phyloP scores from a whole-genome alignment of 2,888 invertebrate species.

The Nephrotoma appendiculata region DNA sequence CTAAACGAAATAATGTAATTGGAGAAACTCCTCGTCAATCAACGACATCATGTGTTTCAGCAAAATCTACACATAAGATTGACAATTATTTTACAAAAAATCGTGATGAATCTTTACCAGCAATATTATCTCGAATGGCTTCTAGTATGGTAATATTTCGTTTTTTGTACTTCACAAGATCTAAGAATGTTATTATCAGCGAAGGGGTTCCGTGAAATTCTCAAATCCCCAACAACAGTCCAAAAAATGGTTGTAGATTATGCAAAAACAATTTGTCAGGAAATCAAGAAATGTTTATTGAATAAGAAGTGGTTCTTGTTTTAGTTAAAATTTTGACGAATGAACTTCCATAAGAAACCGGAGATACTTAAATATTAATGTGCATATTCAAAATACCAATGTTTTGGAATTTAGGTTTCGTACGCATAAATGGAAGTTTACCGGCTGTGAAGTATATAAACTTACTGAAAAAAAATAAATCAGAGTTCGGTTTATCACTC shows the following conservation, averaged over 20 bases:
- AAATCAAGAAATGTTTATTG: neutral
- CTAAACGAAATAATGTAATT: neutral
- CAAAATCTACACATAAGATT: too few species aligned
- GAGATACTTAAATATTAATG: neutral
- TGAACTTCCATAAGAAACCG: neutral
- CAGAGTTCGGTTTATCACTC: too few species aligned
- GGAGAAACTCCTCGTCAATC: neutral
- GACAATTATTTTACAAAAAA: too few species aligned
- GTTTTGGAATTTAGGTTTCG: too few species aligned
- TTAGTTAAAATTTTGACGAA: too few species aligned
- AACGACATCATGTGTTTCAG: neutral
- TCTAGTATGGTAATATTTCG: neutral
- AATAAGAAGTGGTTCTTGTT: neutral
- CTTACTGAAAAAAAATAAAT: too few species aligned
- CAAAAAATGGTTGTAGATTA: neutral
- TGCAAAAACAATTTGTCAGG: neutral
- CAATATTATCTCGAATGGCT: neutral
- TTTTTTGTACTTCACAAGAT: neutral
- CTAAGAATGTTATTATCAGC: neutral
- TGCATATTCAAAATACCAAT: neutral
- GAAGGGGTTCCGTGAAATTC: neutral
- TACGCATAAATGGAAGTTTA: too few species aligned
- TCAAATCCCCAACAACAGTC: neutral
- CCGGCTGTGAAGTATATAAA: too few species aligned
- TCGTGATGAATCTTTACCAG: neutral